A percentile compares a stretch with the other conserved stretches of the same genome.
Conservation (phyloP, 2,113 vertebrate genomes). For the Oriolus oriolus region DNA sequence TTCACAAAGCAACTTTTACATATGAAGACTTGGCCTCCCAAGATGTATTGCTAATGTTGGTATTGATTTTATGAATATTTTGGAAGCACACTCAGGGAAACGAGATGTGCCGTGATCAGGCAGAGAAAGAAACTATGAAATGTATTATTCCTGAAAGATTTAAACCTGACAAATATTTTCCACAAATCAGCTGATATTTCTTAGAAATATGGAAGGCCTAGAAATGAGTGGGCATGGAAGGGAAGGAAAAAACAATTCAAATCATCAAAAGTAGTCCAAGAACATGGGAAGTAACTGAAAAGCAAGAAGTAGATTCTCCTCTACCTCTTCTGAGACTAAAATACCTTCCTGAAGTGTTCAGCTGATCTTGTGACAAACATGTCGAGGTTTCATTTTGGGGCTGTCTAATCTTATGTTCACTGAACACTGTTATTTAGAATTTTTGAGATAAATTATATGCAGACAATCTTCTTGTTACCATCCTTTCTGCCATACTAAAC, state of each 20-base stretch:
- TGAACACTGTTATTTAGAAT: not conserved
- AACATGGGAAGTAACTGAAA: not conserved
- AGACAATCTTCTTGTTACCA: not conserved
- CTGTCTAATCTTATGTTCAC: not conserved
- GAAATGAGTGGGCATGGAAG: not conserved
- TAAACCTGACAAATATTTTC: not conserved
- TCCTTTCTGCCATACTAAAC: not conserved
- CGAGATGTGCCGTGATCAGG: not conserved
- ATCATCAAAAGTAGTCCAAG: not conserved
- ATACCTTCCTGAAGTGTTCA: not conserved
- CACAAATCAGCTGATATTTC: not conserved
- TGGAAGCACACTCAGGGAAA: not conserved
- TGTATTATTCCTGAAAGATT: not conserved
- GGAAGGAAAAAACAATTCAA: not conserved
- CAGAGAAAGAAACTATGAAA: not conserved
- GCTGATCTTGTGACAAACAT: not conserved
- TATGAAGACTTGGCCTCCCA: not conserved
- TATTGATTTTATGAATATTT: not conserved
- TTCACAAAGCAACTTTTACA: not conserved
- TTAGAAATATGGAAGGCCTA: not conserved
- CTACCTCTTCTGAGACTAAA: not conserved
- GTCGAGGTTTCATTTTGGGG: not conserved
- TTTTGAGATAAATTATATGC: not conserved
- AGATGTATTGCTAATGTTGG: not conserved
- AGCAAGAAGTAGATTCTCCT: not conserved